Percentiles rank a stretch among this genome's conserved stretches.
phyloP scores from a whole-genome alignment of 2,797 vertebrate genomes.

The Myiothlypis chrysogaster region DNA sequence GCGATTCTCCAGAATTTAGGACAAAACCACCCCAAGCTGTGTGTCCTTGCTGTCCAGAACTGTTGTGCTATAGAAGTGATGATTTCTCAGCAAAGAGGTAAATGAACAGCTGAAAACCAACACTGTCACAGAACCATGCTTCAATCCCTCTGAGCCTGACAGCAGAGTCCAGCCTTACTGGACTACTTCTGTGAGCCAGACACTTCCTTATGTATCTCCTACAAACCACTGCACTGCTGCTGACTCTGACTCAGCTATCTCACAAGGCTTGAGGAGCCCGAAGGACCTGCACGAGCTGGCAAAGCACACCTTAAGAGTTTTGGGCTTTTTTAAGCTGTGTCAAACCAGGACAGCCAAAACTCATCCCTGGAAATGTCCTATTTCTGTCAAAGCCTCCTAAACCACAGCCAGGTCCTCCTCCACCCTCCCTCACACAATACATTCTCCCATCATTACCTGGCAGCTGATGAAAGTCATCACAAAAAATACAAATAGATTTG shows the following conservation, averaged over 20 bases:
- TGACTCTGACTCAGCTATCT: background rate
- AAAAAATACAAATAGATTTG: background rate
- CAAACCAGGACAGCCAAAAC: background rate
- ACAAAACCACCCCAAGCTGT: background rate
- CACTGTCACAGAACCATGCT: fast-evolving
- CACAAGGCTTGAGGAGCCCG: background rate
- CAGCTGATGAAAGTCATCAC: constrained; percentile 1
- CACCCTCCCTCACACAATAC: background rate
- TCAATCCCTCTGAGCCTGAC: background rate
- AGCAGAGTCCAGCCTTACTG: background rate
- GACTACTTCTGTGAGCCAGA: background rate
- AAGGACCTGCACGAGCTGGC: background rate
- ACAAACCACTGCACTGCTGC: background rate
- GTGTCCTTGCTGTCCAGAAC: background rate
- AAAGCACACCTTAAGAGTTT: background rate
- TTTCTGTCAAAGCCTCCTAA: constrained; percentile 12
- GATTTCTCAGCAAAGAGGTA: background rate
- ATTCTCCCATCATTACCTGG: background rate
- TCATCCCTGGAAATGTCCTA: background rate
- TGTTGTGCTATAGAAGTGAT: background rate
- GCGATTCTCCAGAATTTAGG: background rate
- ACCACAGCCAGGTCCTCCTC: background rate
- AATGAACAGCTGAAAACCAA: background rate
- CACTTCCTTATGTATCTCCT: background rate
- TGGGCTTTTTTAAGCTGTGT: background rate